A percentile compares a stretch with the other conserved stretches of the same genome.
Evolutionary conservation across 2,113 vertebrate species (phyloP).

Genomic region (Ammodytes marinus): DNA sequence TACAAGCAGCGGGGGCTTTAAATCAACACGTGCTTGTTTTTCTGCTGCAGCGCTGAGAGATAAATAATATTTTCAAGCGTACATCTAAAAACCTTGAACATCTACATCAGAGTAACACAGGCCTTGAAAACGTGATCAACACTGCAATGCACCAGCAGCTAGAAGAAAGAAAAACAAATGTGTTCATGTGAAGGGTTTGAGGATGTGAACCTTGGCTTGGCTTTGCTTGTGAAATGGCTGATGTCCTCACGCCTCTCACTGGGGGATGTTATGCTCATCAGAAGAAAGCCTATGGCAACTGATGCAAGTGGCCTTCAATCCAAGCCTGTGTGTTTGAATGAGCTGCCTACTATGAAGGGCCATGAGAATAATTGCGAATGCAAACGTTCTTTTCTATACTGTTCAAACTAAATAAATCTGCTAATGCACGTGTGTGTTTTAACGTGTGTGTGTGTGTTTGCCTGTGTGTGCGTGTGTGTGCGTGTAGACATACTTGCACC

Average conservation of each 20-base stretch:
- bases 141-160: neutral
- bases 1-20: constrained; percentile 75
- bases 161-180: neutral
- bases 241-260: neutral
- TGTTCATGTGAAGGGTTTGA: constrained; percentile 2
- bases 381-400: constrained; percentile 23
- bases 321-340: constrained; percentile 15
- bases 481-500: constrained; percentile 9
- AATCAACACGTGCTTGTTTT: constrained; percentile 66
- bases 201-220: constrained; percentile 41
- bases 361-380: constrained; percentile 30
- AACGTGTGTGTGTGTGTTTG: neutral
- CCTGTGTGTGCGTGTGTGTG: neutral
- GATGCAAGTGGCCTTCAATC: constrained; percentile 53
- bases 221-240: constrained; percentile 54
- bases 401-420: constrained; percentile 45
- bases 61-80: neutral
- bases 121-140: neutral
- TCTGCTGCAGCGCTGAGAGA: neutral
- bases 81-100: neutral
- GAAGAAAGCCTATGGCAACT: constrained; percentile 33
- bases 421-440: constrained; percentile 4
- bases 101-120: neutral
- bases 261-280: constrained; percentile 47
- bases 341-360: constrained; percentile 8